Evolutionary conservation across 2,888 invertebrate species (phyloP).

Genomic region (Maniola hyperantus): DNA sequence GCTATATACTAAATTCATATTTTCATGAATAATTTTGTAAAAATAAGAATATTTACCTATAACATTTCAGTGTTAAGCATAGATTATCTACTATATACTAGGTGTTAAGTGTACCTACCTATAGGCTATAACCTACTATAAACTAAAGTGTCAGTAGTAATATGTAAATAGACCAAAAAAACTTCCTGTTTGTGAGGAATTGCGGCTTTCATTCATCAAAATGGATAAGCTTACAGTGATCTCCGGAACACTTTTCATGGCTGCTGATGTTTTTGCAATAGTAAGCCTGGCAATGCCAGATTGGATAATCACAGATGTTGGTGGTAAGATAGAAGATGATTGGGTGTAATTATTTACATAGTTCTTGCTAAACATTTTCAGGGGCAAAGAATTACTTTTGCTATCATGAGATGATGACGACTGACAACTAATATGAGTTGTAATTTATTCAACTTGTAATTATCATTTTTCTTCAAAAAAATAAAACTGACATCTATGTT

Average conservation of each 20-base stretch:
- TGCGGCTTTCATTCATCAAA: slow-evolving; percentile 3
- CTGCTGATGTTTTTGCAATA: slow-evolving; percentile 96
- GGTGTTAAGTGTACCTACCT: too few species aligned
- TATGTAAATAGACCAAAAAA: background rate
- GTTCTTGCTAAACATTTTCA: background rate
- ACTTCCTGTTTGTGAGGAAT: background rate
- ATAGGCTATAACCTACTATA: too few species aligned
- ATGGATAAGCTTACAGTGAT: slow-evolving; percentile 97
- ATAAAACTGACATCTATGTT: too few species aligned
- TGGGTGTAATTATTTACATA: background rate
- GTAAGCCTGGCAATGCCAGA: slow-evolving; percentile 96
- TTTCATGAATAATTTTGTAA: too few species aligned
- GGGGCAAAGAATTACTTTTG: background rate
- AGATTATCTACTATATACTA: too few species aligned
- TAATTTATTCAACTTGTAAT: too few species aligned
- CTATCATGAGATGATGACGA: background rate
- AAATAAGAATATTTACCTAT: too few species aligned
- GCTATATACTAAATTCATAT: too few species aligned
- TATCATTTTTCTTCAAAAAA: too few species aligned
- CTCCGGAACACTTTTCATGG: slow-evolving; percentile 94
- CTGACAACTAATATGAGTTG: too few species aligned
- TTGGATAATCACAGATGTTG: slow-evolving; percentile 98
- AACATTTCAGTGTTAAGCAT: too few species aligned
- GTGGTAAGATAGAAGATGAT: slow-evolving; percentile 83
- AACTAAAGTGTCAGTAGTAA: background rate